A percentile compares a stretch with the other conserved stretches of the same genome.
These are phyloP conservation scores for Deilephila porcellus DNA, from an alignment of 2,888 invertebrate species.

Conservation along the genomic window DNA sequence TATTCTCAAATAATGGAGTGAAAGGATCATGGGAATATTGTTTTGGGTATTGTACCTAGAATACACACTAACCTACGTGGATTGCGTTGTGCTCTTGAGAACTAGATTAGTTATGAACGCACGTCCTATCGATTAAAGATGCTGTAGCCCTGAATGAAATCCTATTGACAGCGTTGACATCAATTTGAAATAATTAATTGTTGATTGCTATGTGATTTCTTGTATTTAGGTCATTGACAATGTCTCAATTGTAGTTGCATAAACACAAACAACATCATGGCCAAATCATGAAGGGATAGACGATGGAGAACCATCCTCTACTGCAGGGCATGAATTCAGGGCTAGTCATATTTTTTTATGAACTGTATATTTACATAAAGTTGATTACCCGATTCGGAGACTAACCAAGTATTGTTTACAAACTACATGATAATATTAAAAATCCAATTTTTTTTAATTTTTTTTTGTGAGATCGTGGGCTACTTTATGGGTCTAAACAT, in stretches of 20 bases:
- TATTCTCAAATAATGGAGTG: constrained; percentile 16
- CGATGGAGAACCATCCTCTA: no score
- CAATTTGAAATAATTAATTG: constrained; percentile 1
- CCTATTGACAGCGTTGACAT: background rate
- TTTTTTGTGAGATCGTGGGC: no score
- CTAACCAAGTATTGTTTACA: no score
- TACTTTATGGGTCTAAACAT: no score
- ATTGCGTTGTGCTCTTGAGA: constrained; percentile 1
- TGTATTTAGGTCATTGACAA: constrained; percentile 6
- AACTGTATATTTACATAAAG: no score
- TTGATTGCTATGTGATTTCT: constrained; percentile 3
- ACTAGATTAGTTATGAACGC: background rate
- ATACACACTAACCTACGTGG: background rate
- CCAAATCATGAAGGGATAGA: no score
- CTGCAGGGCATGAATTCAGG: no score
- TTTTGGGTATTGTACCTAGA: background rate
- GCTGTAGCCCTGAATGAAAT: background rate
- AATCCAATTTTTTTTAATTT: no score
- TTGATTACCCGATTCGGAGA: no score
- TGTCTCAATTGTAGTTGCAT: background rate
- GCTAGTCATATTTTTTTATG: no score
- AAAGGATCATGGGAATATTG: constrained; percentile 23
- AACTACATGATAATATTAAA: no score
- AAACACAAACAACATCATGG: background rate
- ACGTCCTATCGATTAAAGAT: constrained; percentile 1